Conservation (phyloP, 2,888 invertebrate species). For the Adelphocoris suturalis region DNA sequence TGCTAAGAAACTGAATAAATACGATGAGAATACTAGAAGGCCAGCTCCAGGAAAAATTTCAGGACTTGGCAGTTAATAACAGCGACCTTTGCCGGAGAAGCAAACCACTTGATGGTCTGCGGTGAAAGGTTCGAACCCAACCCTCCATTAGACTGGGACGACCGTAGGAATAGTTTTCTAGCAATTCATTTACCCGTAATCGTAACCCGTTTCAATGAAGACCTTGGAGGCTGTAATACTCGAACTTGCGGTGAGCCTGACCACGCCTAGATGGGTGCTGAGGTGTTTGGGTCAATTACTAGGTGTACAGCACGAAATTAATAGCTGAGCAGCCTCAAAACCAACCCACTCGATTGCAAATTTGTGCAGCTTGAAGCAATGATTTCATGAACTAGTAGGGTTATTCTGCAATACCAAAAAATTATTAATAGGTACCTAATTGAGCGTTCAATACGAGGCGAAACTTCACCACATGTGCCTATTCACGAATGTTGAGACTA, state of each 20-base stretch:
- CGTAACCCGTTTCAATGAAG: not conserved
- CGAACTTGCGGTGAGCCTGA: not conserved
- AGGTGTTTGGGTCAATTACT: not conserved
- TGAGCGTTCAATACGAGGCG: too few species aligned
- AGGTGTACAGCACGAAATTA: not conserved
- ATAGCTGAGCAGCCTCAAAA: not conserved
- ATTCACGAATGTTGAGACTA: too few species aligned
- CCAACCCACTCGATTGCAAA: too few species aligned
- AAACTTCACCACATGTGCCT: too few species aligned
- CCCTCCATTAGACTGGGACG: not conserved
- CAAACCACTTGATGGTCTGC: constrained; percentile 5
- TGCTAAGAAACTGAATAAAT: not conserved
- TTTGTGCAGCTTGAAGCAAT: too few species aligned
- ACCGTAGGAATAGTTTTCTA: constrained; percentile 5
- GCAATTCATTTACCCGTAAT: constrained; percentile 30
- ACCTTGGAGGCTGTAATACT: constrained; percentile 6
- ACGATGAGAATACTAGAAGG: not conserved
- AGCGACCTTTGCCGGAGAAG: constrained; percentile 41
- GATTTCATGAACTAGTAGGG: too few species aligned
- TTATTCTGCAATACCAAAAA: too few species aligned
- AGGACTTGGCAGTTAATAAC: constrained; percentile 28
- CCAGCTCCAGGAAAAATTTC: constrained; percentile 28
- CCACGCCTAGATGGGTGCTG: not conserved
- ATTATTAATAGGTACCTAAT: too few species aligned
- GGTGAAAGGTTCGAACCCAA: not conserved